Evolutionary conservation across 2,888 invertebrate genomes (phyloP), one percentile per base, ranked within the genome.

Genomic region (Dryadula phaetusa): DNA sequence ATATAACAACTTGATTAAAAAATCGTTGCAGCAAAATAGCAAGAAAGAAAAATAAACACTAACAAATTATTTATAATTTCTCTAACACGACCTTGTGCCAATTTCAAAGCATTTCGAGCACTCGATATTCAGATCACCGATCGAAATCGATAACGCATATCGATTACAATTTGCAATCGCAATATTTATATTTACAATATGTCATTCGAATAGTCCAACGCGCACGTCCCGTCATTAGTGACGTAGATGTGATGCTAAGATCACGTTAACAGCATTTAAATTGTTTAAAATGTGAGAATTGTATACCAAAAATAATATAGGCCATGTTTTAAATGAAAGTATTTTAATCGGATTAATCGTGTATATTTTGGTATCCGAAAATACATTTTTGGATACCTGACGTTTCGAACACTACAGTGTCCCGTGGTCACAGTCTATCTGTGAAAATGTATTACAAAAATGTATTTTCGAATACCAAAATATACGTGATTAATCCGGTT

Each of bases 101-200:
- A n/a, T 52, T 28, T 28, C 49, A n/a, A 16, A 25, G 25, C 8
- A 18, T 47, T 12, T 4, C 10, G 16, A 5, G 12, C 37, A 37
- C 37, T 52, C 4, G 0, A 16, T 52, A 52, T 52, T 52, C 28
- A 28, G 16, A 32, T 8, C 28, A 8, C 49, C 25, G 8, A 7
- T n/a, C n/a, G 2, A 53, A 53, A 34, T 53, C 53, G 34, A 18
- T 54, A 54, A 52, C 32, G 16, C 3, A 12, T n/a, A 34, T 37
- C 20, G 34, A 54, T 54, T 18, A 37, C 20, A 54, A 54, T 22
- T 54, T 37, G 22, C 14, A n/a, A 54, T 54, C 7, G 3, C 20
- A 37, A n/a, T 20, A 54, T 54, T 37, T 3, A 32, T 37, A 54
- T 54, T 16, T 52, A 52, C 2, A 28, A 54, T 37, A 54, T 20